These are phyloP conservation scores for Cylas formicarius DNA, from an alignment of 1,140 invertebrate species.

Conservation along the genomic window DNA sequence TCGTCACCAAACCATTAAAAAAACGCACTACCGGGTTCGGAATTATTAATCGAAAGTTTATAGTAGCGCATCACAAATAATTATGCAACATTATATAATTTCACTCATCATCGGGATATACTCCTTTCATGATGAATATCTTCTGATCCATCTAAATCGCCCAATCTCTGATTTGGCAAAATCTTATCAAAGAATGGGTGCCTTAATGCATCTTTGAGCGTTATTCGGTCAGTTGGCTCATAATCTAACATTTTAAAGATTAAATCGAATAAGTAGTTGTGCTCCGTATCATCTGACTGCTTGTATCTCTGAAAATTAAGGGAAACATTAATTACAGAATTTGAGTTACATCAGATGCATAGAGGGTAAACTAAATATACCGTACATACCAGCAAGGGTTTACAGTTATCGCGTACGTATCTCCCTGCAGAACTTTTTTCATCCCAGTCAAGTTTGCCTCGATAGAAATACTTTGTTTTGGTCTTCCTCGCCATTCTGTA, in stretches of 20 bases:
- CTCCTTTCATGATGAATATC: no score
- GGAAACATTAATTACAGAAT: no score
- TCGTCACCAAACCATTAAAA: no score
- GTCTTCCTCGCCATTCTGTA: conserved; percentile 88
- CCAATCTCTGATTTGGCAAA: conserved; percentile 63
- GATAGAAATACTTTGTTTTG: conserved; percentile 95
- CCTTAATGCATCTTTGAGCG: conserved; percentile 77
- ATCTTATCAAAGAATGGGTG: conserved; percentile 93
- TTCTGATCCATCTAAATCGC: no score
- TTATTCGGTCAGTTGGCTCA: conserved; percentile 84
- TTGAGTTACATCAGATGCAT: background rate
- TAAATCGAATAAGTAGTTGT: conserved; percentile 88
- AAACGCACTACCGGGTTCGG: no score
- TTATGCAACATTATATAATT: no score
- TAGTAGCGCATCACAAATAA: no score
- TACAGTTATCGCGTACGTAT: conserved; percentile 97
- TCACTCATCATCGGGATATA: no score
- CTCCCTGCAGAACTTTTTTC: conserved; percentile 90
- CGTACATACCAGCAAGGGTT: conserved; percentile 78
- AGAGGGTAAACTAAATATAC: background rate
- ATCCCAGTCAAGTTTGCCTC: conserved; percentile 91
- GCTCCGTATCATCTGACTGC: conserved; percentile 80
- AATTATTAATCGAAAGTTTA: no score
- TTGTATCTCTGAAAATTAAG: conserved; percentile 73
- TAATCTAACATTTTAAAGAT: conserved; percentile 95